Evolutionary conservation across 2,113 vertebrate genomes (phyloP).

Genomic region (Pluvianellus socialis): DNA sequence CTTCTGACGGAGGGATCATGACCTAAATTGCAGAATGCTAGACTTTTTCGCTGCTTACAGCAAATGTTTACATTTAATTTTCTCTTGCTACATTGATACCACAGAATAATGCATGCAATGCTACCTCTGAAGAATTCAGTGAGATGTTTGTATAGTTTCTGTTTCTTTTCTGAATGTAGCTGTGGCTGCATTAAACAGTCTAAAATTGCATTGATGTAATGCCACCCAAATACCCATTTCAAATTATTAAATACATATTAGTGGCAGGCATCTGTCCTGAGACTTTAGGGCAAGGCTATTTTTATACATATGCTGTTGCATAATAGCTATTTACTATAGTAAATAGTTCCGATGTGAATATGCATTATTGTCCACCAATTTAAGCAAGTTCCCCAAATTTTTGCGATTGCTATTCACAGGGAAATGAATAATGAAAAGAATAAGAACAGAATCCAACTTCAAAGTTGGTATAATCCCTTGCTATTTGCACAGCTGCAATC

Average conservation of each 20-base stretch:
- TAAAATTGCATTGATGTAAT: not conserved
- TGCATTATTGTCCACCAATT: not conserved
- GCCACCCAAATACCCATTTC: not conserved
- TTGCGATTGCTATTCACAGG: not conserved
- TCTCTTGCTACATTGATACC: not conserved
- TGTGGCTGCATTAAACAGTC: not conserved
- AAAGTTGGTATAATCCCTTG: constrained; percentile 44
- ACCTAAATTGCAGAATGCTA: constrained; percentile 17
- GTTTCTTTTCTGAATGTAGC: not conserved
- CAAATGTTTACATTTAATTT: constrained; percentile 44
- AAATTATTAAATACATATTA: not conserved
- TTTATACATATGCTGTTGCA: not conserved
- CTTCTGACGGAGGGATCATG: not conserved
- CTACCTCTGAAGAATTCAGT: not conserved
- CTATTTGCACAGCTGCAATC: constrained; percentile 65
- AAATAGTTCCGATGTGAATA: not conserved
- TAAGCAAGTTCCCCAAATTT: not conserved
- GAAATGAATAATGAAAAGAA: constrained; percentile 34
- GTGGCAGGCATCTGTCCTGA: not conserved
- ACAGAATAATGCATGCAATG: not conserved
- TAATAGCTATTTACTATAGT: not conserved
- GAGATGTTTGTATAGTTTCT: not conserved
- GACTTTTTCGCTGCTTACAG: not conserved
- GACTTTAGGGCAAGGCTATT: not conserved
- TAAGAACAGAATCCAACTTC: constrained; percentile 1